Percentiles rank a stretch among this genome's conserved stretches.
phyloP scores from a whole-genome alignment of 1,140 invertebrate genomes.

The Zaprionus africanus region DNA sequence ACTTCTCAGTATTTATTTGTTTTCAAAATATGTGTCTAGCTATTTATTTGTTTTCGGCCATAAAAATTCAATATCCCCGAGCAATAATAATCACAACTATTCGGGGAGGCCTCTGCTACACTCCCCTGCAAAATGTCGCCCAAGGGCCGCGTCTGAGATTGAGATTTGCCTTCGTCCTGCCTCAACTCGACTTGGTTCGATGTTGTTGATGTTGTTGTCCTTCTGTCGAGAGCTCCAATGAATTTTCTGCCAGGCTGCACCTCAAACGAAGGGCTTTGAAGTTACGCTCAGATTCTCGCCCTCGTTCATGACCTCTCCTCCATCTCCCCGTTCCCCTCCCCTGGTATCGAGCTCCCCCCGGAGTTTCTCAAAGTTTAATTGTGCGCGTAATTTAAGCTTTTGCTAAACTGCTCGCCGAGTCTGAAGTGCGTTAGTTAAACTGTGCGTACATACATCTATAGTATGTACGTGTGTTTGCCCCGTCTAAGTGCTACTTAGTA shows the following conservation, averaged over 20 bases:
- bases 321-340: neutral
- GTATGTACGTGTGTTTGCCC: slow-evolving; percentile 2
- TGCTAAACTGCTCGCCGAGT: slow-evolving; percentile 33
- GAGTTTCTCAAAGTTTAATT: slow-evolving; percentile 79
- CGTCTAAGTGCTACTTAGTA: slow-evolving; percentile 5
- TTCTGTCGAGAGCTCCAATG: slow-evolving; percentile 54
- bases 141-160: slow-evolving; percentile 20
- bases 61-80: slow-evolving; percentile 50
- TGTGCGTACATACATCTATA: neutral
- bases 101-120: slow-evolving; percentile 2
- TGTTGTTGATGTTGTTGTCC: neutral
- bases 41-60: slow-evolving; percentile 68
- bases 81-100: slow-evolving; percentile 63
- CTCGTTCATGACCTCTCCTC: slow-evolving; percentile 25
- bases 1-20: slow-evolving; percentile 58
- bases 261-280: slow-evolving; percentile 78
- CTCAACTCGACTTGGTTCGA: slow-evolving; percentile 3
- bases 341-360: slow-evolving; percentile 8
- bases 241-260: slow-evolving; percentile 79
- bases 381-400: slow-evolving; percentile 80
- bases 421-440: slow-evolving; percentile 56
- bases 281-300: slow-evolving; percentile 55
- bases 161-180: neutral
- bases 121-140: slow-evolving; percentile 47
- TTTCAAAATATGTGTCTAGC: slow-evolving; percentile 63